A percentile compares a stretch with the other conserved stretches of the same genome.
These are phyloP conservation scores for Sebastes vulpes DNA, from an alignment of 2,797 vertebrate genomes.

Conservation along the genomic window DNA sequence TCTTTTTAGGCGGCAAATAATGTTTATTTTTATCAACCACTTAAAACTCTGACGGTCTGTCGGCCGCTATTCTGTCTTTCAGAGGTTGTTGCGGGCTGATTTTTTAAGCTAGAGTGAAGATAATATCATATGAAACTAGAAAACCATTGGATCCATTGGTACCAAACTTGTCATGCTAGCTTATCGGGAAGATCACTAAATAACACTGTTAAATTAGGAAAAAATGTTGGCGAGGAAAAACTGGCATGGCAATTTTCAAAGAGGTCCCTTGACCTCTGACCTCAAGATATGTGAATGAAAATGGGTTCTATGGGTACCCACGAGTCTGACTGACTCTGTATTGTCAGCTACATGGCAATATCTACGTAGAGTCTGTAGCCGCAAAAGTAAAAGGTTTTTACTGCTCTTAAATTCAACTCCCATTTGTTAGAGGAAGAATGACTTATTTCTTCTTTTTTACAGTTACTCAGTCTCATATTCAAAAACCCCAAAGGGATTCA, in stretches of 20 bases:
- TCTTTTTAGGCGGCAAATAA: background rate
- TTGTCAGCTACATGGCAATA: background rate
- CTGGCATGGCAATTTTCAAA: no score
- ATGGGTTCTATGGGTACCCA: no score
- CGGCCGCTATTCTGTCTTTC: no score
- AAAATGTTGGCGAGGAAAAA: no score
- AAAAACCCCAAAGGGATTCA: background rate
- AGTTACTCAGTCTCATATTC: background rate
- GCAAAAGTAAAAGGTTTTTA: no score
- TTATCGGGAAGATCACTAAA: no score
- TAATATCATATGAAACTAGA: background rate
- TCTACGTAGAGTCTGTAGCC: background rate
- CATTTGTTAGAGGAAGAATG: background rate
- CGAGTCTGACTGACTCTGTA: no score
- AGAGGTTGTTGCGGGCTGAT: background rate
- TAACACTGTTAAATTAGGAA: accelerated
- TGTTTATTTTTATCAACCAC: background rate
- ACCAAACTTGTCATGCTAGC: no score
- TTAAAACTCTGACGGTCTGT: no score
- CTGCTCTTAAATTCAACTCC: background rate
- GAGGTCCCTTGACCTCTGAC: no score
- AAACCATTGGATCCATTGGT: background rate
- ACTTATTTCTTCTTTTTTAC: background rate
- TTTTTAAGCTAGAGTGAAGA: background rate
- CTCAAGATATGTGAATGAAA: no score